phyloP scores from a whole-genome alignment of 1,140 invertebrate genomes.

The Drosophila ogumai region DNA sequence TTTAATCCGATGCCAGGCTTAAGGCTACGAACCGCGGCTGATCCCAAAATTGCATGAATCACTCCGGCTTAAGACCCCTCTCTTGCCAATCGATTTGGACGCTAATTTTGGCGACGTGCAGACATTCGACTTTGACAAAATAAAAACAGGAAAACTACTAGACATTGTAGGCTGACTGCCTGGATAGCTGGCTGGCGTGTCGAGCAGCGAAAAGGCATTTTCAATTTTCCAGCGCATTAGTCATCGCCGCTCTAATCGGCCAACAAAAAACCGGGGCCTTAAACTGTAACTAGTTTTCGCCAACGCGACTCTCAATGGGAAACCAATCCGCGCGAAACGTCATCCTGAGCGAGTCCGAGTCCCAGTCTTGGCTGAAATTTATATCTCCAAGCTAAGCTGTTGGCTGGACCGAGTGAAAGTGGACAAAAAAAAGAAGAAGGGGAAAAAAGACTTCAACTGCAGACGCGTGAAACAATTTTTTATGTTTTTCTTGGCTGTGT shows the following conservation, averaged over 20 bases:
- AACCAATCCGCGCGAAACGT: slow-evolving; percentile 58
- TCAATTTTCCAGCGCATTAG: slow-evolving; percentile 80
- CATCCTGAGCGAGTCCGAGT: slow-evolving; percentile 56
- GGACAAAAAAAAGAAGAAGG: slow-evolving; percentile 45
- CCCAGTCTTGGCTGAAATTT: slow-evolving; percentile 15
- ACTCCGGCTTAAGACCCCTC: slow-evolving; percentile 24
- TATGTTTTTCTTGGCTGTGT: slow-evolving; percentile 53
- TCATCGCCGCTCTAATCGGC: slow-evolving; percentile 62
- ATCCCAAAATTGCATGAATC: slow-evolving; percentile 53
- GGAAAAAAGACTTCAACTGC: slow-evolving; percentile 41
- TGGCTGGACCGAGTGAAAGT: slow-evolving; percentile 68
- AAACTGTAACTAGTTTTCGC: slow-evolving; percentile 79
- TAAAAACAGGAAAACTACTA: slow-evolving; percentile 26
- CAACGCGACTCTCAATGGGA: slow-evolving; percentile 27
- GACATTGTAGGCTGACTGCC: slow-evolving; percentile 12
- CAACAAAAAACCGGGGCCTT: slow-evolving; percentile 44
- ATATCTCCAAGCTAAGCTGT: slow-evolving; percentile 24
- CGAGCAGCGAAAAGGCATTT: slow-evolving; percentile 58
- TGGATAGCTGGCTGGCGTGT: slow-evolving; percentile 29
- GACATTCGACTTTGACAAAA: slow-evolving; percentile 67
- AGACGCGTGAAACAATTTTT: slow-evolving; percentile 80
- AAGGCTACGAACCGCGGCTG: slow-evolving; percentile 11
- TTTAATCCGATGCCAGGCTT: slow-evolving; percentile 36
- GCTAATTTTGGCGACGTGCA: slow-evolving; percentile 76
- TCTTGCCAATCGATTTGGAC: slow-evolving; percentile 70